Base-by-base conservation (phyloP, 2,797 vertebrate species). In the Psittacula echo region DNA sequence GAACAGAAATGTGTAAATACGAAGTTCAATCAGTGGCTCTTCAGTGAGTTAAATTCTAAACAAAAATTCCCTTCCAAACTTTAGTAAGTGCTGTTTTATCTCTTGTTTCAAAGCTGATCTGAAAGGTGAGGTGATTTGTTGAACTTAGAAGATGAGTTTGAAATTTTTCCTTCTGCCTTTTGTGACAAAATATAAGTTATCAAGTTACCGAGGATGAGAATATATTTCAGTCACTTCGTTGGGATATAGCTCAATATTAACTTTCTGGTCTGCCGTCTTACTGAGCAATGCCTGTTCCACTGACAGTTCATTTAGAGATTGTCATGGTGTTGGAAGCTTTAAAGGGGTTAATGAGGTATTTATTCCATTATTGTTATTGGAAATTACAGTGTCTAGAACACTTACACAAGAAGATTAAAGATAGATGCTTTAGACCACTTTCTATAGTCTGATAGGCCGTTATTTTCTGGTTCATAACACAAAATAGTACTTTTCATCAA, bases 391-490 rank as follows among this genome's bases (percentile, higher is more conserved):
- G 94, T 97, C 97, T 96, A 93, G 92, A 95, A 98, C 95, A 96
- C 97, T 98, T 98, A 98, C 96, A 98, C 97, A 98, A 98, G 97
- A 97, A 97, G 96, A 97, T 98, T 96, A 98, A 97, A 97, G 98
- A 96, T 98, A 98, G 97, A 98, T 96, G 97, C 97, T 96, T 95
- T 97, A 95, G 97, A 97, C 98, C 97, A 97, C 96, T 97, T 97
- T 97, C 96, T 96, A 74, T 61, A 74, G 96, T 92, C 96, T 96
- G 97, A 97, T 95, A 94, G 95, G 95, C 96, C 95, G 95, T 97
- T 98, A 97, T 98, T 98, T 97, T 98, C 98, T 97, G 98, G 98
- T 97, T 98, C 98, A 97, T 98, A 98, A 98, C 97, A 96, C 97
- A 97, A 96, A 97, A 96, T 94, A 96, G 93, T 96, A 97, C 97